A percentile compares a stretch with the other conserved stretches of the same genome.
Evolutionary conservation across 2,797 vertebrate species (phyloP).

Genomic region (Clarias pachynema): DNA sequence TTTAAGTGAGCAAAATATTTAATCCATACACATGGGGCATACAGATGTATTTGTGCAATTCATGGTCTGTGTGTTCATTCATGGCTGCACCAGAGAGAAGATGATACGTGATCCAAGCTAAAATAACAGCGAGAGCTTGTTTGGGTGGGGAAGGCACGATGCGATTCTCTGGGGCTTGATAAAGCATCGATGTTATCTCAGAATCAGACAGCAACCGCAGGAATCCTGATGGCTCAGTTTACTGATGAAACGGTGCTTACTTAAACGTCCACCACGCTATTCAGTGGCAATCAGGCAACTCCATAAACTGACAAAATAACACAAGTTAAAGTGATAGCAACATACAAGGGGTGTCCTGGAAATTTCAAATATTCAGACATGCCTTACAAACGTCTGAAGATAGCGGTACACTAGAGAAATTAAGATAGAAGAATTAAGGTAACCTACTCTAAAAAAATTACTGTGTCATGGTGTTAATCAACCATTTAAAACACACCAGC

Average conservation of each 20-base stretch:
- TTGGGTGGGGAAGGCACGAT: slow-evolving; percentile 37
- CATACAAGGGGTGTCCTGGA: neutral
- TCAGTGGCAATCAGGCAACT: neutral
- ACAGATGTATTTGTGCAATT: neutral
- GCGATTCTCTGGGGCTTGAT: slow-evolving; percentile 49
- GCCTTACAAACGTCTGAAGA: neutral
- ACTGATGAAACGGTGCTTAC: slow-evolving; percentile 20
- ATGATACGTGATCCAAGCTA: slow-evolving; percentile 29
- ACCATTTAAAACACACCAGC: neutral
- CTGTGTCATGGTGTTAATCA: neutral
- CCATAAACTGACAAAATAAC: neutral
- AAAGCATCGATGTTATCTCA: slow-evolving; percentile 48
- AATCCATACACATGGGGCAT: neutral
- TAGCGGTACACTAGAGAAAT: too few species aligned
- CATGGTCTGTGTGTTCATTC: slow-evolving; percentile 26
- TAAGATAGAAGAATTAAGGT: neutral
- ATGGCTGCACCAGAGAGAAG: slow-evolving; percentile 11
- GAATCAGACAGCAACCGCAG: slow-evolving; percentile 19
- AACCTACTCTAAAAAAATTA: neutral
- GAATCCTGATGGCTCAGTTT: slow-evolving; percentile 46
- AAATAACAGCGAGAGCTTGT: slow-evolving; percentile 34
- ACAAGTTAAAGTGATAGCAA: neutral
- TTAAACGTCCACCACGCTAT: slow-evolving; percentile 21
- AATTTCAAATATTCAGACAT: neutral
- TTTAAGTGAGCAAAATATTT: neutral